Base-by-base conservation (phyloP, 2,888 invertebrate genomes). In the Lithophane leautieri region DNA sequence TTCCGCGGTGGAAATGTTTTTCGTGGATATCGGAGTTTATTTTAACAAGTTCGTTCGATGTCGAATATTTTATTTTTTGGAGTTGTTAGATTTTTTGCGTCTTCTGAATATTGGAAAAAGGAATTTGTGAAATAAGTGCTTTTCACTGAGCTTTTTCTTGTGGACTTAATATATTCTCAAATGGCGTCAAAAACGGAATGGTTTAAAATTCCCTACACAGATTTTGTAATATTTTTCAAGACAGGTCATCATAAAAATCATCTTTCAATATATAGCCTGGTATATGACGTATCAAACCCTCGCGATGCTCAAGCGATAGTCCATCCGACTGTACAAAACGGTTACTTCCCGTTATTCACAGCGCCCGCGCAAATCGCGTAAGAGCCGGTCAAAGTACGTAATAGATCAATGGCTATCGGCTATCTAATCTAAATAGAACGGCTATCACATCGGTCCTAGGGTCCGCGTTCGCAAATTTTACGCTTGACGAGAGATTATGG, bases 1-100 rank as follows among this genome's bases (percentile, higher is more conserved):
- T 89, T 82, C 72, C 77, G 88, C 78, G 82, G 89, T 84, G 77
- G 81, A 79, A 81, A 88, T 82, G 80, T 87, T 89, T 89, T 84
- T 82, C 67, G 68, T 75, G 61, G 79, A 78, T 82, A 82, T 82
- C 81, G 68, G 73, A 87, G 81, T 88, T 89, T 87, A 79, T 89
- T 89, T 80, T 85, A 81, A 77, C 81, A 85, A 85, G 70, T 85
- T 78, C 65, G 67, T 67, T 69, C 65, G 63, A 56, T 60, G 73
- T 73, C 42, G 70, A 63, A 76, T 83, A 77, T 84, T 81, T 85
- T 87, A 60, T 76, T 81, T 50, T 86, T 50, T 12, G 14, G 65
- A 42, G 71, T 58, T 84, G 42, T 14, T 58, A 12, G 25, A 50
- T 60, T 54, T 67, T 85, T 78, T 68, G 62, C 67, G 16, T 54